Evolutionary conservation across 2,797 vertebrate species (phyloP), one percentile per base, ranked within the genome.

Genomic region (Aldrovandia affinis): DNA sequence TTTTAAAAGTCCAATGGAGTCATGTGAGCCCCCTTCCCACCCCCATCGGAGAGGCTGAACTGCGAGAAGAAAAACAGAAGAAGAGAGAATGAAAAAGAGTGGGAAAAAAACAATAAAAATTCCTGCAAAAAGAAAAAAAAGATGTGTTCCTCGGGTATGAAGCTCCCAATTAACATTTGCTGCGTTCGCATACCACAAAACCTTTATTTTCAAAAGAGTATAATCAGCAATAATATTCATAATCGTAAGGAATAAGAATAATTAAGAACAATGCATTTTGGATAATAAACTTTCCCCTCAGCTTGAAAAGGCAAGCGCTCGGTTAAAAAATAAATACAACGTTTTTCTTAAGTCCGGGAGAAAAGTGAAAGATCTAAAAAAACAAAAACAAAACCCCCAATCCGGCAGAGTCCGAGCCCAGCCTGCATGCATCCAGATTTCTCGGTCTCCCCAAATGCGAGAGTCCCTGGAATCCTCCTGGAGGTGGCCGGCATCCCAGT

Each of bases 311-410:
- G 87, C 89, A 91, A 89, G 89, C 80, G 86, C 89, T 89, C 86
- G 9, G 83, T 90, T n/a, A 88, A 83, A 88, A 94, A 94, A 95
- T 95, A 95, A 95, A 95, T 93, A 95, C 91, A 93, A 81, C 84
- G 75, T 50, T 83, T 65, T 33, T n/a, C n/a, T n/a, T 70, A 73
- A 36, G 70, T 82, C 61, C 18, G 42, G 70, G 80, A 82, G 80
- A 86, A 83, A 88, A 88, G 81, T 78, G 85, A 88, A 85, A 85
- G 63, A 88, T 87, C 86, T 89, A 85, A 82, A 93, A 88, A 88
- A 81, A 77, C 86, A 90, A 89, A 57, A 42, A 63, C 59, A 4
- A 5, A 5, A 4, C 4, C 30, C 8, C 50, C 3, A 81, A 61
- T 85, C 82, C 80, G 70, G 77, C 78, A 83, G 54, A 59, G 61